A percentile compares a stretch with the other conserved stretches of the same genome.
phyloP scores from a whole-genome alignment of 1,140 invertebrate species.

The Trachymyrmex septentrionalis region DNA sequence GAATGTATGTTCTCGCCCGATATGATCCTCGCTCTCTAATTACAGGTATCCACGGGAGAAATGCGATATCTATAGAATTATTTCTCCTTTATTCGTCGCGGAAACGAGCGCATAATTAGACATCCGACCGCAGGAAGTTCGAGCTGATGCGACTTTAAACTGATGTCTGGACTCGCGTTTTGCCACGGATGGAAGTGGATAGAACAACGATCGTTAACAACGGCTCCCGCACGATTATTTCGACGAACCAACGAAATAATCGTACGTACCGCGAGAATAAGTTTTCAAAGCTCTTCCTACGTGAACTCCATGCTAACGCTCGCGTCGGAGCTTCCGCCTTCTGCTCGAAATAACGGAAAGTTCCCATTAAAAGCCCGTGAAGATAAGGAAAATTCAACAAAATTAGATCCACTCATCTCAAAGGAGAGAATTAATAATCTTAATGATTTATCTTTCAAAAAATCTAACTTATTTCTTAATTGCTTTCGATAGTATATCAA shows the following conservation, averaged over 20 bases:
- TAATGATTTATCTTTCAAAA: background rate
- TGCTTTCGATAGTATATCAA: background rate
- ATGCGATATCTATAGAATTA: slow-evolving; percentile 41
- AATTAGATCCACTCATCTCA: slow-evolving; percentile 27
- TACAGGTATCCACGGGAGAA: slow-evolving; percentile 24
- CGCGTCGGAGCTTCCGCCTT: background rate
- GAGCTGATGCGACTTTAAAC: slow-evolving; percentile 58
- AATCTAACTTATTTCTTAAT: background rate
- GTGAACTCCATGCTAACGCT: slow-evolving; percentile 26
- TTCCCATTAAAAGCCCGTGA: slow-evolving; percentile 23
- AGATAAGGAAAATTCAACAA: slow-evolving; percentile 42
- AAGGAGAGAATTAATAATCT: slow-evolving; percentile 29
- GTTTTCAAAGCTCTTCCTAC: slow-evolving; percentile 36
- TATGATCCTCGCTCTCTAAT: slow-evolving; percentile 31
- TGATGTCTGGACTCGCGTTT: slow-evolving; percentile 38
- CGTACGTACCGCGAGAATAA: slow-evolving; percentile 31
- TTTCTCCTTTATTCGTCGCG: slow-evolving; percentile 52
- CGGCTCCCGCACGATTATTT: background rate
- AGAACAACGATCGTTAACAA: slow-evolving; percentile 42
- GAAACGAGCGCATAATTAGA: slow-evolving; percentile 60
- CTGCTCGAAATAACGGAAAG: slow-evolving; percentile 41
- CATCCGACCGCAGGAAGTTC: slow-evolving; percentile 42
- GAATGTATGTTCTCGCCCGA: background rate
- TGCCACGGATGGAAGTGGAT: slow-evolving; percentile 12
- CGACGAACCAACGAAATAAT: slow-evolving; percentile 47